Percentiles rank a stretch among this genome's conserved stretches.
phyloP scores from a whole-genome alignment of 92 coral and sea anemone genomes.

The Porites lobata region DNA sequence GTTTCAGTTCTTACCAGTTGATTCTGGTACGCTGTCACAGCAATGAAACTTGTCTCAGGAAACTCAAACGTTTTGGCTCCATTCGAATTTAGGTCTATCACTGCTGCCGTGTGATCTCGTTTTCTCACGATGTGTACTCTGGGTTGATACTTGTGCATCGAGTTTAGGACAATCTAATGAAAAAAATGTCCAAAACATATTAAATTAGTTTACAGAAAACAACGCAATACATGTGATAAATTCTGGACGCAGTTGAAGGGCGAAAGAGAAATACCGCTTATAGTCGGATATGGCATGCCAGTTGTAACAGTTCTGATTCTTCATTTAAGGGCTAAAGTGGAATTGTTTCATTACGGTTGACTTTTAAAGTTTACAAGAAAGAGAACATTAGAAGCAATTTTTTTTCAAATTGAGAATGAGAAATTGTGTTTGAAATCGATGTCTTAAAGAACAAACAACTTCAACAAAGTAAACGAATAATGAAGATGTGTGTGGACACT shows the following conservation, averaged over 20 bases:
- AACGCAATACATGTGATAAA: neutral
- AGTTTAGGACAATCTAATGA: slow-evolving; percentile 88
- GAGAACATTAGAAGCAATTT: too few relatives aligned
- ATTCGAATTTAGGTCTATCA: slow-evolving; percentile 92
- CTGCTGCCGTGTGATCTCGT: slow-evolving; percentile 92
- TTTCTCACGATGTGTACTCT: slow-evolving; percentile 93
- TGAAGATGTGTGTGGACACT: too few relatives aligned
- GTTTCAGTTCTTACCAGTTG: slow-evolving; percentile 85
- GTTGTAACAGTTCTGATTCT: too few relatives aligned
- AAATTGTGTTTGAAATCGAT: too few relatives aligned
- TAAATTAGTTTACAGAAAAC: neutral
- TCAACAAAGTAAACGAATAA: too few relatives aligned
- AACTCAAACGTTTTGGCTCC: slow-evolving; percentile 89
- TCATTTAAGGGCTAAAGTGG: too few relatives aligned
- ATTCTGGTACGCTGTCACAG: slow-evolving; percentile 98
- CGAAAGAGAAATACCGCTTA: neutral
- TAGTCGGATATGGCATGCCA: neutral
- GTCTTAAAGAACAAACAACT: too few relatives aligned
- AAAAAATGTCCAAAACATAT: slow-evolving; percentile 1
- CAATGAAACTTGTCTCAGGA: slow-evolving; percentile 89
- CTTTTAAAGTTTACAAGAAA: too few relatives aligned
- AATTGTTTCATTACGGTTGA: too few relatives aligned
- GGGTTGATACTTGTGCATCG: slow-evolving; percentile 98
- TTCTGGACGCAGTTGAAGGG: neutral
- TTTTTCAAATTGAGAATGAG: too few relatives aligned